Conservation (phyloP, 1,140 invertebrate genomes). For the Camponotus floridanus region DNA sequence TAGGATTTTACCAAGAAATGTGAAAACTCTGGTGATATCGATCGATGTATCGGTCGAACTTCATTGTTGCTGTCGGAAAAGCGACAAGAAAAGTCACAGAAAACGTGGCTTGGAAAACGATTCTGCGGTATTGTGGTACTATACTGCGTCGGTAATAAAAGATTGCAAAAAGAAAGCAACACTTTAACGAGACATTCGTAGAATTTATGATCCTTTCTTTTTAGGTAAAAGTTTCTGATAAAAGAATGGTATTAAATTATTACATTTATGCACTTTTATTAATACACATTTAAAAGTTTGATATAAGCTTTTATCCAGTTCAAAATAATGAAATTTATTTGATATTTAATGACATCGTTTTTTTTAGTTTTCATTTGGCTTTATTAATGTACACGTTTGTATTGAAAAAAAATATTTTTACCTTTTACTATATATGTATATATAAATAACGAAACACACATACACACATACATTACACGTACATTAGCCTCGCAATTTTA, state of each 20-base stretch:
- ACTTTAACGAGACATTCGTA: constrained; percentile 46
- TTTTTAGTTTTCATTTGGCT: background rate
- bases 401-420: constrained; percentile 32
- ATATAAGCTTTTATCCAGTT: constrained; percentile 19
- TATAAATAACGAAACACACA: constrained; percentile 2
- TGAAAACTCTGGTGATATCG: constrained; percentile 19
- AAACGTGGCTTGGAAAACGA: constrained; percentile 59
- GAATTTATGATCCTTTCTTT: constrained; percentile 44
- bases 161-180: constrained; percentile 41
- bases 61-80: constrained; percentile 10
- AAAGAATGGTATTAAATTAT: constrained; percentile 45
- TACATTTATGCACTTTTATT: constrained; percentile 37
- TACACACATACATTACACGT: background rate
- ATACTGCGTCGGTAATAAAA: constrained; percentile 52
- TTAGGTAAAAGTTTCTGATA: constrained; percentile 40
- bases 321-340: background rate
- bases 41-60: constrained; percentile 10
- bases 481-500: constrained; percentile 33
- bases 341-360: background rate
- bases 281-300: background rate
- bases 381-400: background rate
- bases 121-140: constrained; percentile 39
- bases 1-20: background rate
- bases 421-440: background rate
- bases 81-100: constrained; percentile 47